Base-by-base conservation (phyloP, 2,888 invertebrate genomes). In the Sepioteuthis lessoniana region DNA sequence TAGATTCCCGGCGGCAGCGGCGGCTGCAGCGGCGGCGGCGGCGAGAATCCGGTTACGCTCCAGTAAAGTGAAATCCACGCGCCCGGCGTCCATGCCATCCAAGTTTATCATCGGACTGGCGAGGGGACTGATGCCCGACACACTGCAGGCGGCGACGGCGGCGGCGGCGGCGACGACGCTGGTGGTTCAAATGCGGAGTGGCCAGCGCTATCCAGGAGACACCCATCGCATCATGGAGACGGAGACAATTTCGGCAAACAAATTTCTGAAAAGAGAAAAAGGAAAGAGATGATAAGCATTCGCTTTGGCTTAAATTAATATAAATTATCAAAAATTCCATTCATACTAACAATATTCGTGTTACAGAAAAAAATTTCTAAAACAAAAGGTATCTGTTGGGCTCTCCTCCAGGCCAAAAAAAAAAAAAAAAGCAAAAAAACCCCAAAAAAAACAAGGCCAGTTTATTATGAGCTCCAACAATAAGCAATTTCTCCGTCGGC, bases 51-150 rank as follows among this genome's bases (percentile, higher is more conserved):
- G 42, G 46, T 92, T 92, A 42, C 91, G 91, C 42, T 92, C 91
- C 91, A 92, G 46, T 92, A 92, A 46, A 42, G 46, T 46, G 91
- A 92, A 91, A 92, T 92, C 91, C 91, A 92, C 91, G n/a, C 91
- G 91, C 91, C 91, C 91, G 46, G 91, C 47, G 91, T 92, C 91
- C 91, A 92, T 92, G n/a, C 91, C 91, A 92, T 92, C 91, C 46
- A 92, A 92, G 91, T 92, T 92, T 42, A 92, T 92, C 91, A 92
- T 92, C 91, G 42, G 91, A 92, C 91, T 47, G 46, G 91, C 47
- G 31, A 46, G 16, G 42, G 38, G 91, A 92, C 91, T 46, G 38
- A 46, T 42, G 38, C 42, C 46, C 37, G 38, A 91, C 42, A 42
- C 38, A 16, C 38, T 38, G 91, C n/a, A 28, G 91, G 91, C 42